Conservation (phyloP, 2,113 vertebrate genomes). For the Variabilichromis moorii region DNA sequence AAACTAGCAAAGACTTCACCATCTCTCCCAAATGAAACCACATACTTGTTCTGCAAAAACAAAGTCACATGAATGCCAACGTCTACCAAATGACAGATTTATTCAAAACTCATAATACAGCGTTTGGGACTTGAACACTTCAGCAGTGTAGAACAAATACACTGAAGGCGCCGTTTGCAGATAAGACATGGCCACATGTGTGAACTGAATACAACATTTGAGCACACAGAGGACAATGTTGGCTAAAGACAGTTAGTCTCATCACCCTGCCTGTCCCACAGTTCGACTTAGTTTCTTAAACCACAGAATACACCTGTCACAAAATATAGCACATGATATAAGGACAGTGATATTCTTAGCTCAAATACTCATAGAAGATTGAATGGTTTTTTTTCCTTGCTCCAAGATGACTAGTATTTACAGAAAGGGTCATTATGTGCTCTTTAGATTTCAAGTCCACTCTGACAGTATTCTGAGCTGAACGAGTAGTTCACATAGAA, state of each 20-base stretch:
- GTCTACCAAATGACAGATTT: conserved; percentile 94
- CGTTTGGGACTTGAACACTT: conserved; percentile 75
- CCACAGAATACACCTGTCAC: conserved; percentile 79
- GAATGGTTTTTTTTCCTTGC: conserved; percentile 59
- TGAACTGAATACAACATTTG: conserved; percentile 77
- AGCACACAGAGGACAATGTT: conserved; percentile 74
- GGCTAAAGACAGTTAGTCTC: conserved; percentile 71
- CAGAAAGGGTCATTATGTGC: conserved; percentile 60
- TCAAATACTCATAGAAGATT: conserved; percentile 56
- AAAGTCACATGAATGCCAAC: conserved; percentile 37
- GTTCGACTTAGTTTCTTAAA: conserved; percentile 59
- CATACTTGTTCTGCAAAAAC: not conserved
- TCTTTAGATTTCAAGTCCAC: conserved; percentile 51
- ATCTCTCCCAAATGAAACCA: not conserved
- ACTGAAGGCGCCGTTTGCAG: conserved; percentile 69
- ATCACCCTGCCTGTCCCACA: conserved; percentile 47
- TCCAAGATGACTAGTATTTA: conserved; percentile 60
- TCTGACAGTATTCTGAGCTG: conserved; percentile 43
- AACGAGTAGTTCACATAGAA: conserved; percentile 39
- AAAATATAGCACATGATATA: conserved; percentile 83
- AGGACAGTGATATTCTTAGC: conserved; percentile 64
- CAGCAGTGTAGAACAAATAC: conserved; percentile 81
- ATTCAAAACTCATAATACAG: conserved; percentile 96
- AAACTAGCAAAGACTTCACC: not conserved
- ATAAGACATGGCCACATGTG: conserved; percentile 82